Evolutionary conservation across 2,888 invertebrate genomes (phyloP).

Genomic region (Drepanosiphum platanoidis): DNA sequence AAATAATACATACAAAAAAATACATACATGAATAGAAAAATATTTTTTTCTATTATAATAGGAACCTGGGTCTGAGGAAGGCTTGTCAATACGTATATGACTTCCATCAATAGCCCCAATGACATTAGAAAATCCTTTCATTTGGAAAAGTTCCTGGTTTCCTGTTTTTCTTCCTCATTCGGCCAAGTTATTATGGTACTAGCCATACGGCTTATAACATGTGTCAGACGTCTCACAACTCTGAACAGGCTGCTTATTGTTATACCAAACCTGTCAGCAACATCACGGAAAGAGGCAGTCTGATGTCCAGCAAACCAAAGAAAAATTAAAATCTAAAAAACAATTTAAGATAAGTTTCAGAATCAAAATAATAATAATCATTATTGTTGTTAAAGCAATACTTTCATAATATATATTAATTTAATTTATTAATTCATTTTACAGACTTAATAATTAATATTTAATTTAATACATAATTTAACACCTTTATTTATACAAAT

Average conservation of each 20-base stretch:
- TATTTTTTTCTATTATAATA: conserved; percentile 31
- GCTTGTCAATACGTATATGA: conserved; percentile 31
- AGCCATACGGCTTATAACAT: no score
- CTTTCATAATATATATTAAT: not conserved
- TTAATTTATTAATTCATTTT: not conserved
- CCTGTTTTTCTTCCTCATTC: conserved; percentile 28
- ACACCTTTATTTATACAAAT: no score
- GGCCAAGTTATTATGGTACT: conserved; percentile 14
- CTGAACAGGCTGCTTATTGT: conserved; percentile 19
- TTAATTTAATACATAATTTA: no score
- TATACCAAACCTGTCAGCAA: conserved; percentile 3
- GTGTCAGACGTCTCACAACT: conserved; percentile 7
- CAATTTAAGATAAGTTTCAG: not conserved
- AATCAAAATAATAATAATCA: not conserved
- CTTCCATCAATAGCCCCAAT: conserved; percentile 30
- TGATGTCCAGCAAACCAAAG: conserved; percentile 16
- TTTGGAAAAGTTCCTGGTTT: conserved; percentile 25
- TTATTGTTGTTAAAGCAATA: not conserved
- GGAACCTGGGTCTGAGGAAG: conserved; percentile 29
- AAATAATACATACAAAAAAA: no score
- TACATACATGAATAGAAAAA: no score
- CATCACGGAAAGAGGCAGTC: conserved; percentile 15
- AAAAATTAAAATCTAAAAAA: conserved; percentile 29
- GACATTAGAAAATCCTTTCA: conserved; percentile 1
- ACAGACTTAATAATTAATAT: no score